Base-by-base conservation (phyloP, 2,888 invertebrate species). In the Villa cingulata region DNA sequence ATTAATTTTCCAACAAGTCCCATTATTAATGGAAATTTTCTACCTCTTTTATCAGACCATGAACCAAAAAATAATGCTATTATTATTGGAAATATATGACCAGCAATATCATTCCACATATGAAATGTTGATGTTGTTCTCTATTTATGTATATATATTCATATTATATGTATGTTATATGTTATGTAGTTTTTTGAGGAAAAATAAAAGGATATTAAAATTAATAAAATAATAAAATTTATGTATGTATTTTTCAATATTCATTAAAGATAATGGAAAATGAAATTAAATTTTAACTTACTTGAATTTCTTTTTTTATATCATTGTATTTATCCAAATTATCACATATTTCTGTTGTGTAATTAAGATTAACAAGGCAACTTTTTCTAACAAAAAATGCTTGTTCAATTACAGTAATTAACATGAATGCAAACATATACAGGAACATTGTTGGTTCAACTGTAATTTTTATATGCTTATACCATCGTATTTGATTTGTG, bases 401-500 rank as follows among this genome's bases (percentile, higher is more conserved):
- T 62, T 86, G 85, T 59, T 88, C 86, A 32, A 84, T 75, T 1
- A 88, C 86, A 49, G 77, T 78, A 4, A 87, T 88, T 44, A 79
- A 74, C 84, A 86, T 86, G 58, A 78, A 85, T 1, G 88, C 86
- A 73, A 88, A 78, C 87, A 91, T 89, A 62, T 88, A 91, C 2
- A 90, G 70, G 62, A 89, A 84, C 79, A 91, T 80, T 0, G 86
- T 77, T 0, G 91, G 90, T 61, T 92, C 91, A 19, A 91, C 86
- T 0, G 88, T 81, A 46, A 86, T 73, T 38, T 55, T 46, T 23
- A 32, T 32, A 32, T 36, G 16, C 19, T 49, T 48, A 36, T 55
- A 57, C 56, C 58, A 59, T n/a, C n/a, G n/a, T n/a, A n/a, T n/a
- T n/a, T n/a, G n/a, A n/a, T n/a, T n/a, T n/a, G n/a, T n/a, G n/a